These are phyloP conservation scores for Dendrocincla fuliginosa DNA, from an alignment of 2,797 vertebrate genomes.

Conservation along the genomic window DNA sequence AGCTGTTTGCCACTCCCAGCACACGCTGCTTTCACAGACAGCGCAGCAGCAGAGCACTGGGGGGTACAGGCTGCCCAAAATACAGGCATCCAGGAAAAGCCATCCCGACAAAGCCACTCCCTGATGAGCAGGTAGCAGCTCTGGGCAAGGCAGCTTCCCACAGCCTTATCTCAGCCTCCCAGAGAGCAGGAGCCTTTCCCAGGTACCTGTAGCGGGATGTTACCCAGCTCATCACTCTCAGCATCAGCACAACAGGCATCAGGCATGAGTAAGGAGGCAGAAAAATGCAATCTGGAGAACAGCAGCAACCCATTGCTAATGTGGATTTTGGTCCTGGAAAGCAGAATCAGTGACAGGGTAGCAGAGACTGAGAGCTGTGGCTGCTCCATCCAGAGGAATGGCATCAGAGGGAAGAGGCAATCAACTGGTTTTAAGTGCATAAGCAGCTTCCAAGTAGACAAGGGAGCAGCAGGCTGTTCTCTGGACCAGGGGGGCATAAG, in stretches of 20 bases:
- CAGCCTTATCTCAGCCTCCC: neutral
- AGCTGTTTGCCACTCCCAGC: constrained; percentile 13
- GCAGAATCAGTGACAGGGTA: rapidly evolving
- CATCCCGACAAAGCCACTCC: neutral
- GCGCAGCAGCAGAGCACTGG: neutral
- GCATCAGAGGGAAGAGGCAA: neutral
- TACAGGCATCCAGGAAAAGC: neutral
- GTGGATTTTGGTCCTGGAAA: neutral
- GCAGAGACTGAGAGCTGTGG: neutral
- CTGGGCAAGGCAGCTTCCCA: neutral
- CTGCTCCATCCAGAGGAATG: neutral
- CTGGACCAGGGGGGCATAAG: rapidly evolving
- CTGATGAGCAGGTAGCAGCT: neutral
- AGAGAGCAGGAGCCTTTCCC: neutral
- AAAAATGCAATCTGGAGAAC: neutral
- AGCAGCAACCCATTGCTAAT: neutral
- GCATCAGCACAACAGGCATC: neutral
- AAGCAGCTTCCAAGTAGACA: neutral
- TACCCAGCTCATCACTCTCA: rapidly evolving
- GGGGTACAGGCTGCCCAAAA: neutral
- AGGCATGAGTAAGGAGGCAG: rapidly evolving
- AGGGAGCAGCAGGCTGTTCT: neutral
- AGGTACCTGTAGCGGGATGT: neutral
- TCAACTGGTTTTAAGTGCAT: neutral
- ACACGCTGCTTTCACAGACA: neutral